Evolutionary conservation across 2,888 invertebrate genomes (phyloP), one percentile per base, ranked within the genome.

Genomic region (Petrophora chlorosata): DNA sequence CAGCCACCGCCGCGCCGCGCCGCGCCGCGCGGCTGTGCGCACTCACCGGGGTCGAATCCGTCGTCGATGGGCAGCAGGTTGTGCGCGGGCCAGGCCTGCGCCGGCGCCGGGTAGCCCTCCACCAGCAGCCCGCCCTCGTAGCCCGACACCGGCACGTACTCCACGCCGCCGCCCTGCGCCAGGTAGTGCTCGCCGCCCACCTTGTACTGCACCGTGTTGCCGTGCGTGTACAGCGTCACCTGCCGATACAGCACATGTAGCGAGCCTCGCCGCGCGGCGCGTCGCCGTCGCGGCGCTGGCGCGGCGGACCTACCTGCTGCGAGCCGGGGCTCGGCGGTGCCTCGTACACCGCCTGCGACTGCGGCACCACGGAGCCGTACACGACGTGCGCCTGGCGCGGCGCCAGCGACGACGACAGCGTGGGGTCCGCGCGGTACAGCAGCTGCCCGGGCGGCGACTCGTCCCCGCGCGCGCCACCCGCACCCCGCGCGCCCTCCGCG

Each of bases 381-480:
- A 90, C 82, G n/a, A 90, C 82, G 66, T 87, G 88, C 25, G 92
- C 85, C 26, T 26, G 25, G 86, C 89, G 39, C 91, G 91, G 54
- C 92, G 76, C 69, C 57, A 93, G 81, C n/a, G 91, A 91, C 0
- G 94, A 92, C 0, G 92, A 92, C 36, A 94, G 81, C 33, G 93
- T 93, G n/a, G 94, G 94, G 74, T 94, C 94, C 50, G 90, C 90
- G 58, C 93, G 92, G 74, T 92, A 93, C 67, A 93, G 84, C 47
- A 93, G 86, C 62, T 91, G 90, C 1, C 86, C 85, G 0, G 93
- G 92, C 3, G 92, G 92, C 10, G 92, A 91, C 48, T 91, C 87
- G 53, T 91, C 86, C 0, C 80, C 89, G 12, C 86, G 82, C 45
- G 74, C 77, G 19, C n/a, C n/a, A 12, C 64, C 60, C 2, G 56